These are phyloP conservation scores for Takifugu bimaculatus DNA, from an alignment of 2,113 vertebrate genomes.

Conservation along the genomic window DNA sequence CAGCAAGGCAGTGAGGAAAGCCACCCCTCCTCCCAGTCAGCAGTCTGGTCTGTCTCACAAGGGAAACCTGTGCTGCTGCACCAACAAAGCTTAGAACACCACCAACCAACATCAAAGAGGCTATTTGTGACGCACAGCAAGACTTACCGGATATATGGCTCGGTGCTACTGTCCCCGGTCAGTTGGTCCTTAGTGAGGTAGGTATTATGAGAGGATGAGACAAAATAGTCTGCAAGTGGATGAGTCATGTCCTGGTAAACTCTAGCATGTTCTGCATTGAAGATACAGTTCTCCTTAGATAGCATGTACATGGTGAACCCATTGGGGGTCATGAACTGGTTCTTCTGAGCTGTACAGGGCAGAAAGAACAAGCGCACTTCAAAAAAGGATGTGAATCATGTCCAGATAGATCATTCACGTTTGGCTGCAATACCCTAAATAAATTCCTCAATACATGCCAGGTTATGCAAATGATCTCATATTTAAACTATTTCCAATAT, in stretches of 20 bases:
- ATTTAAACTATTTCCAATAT: no score
- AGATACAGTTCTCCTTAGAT: constrained; percentile 82
- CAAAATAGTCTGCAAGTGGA: constrained; percentile 91
- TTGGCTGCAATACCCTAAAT: no score
- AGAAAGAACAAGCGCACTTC: constrained; percentile 28
- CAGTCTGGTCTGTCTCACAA: no score
- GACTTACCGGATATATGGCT: constrained; percentile 86
- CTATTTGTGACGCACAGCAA: background rate
- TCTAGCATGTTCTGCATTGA: constrained; percentile 76
- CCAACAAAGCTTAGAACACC: no score
- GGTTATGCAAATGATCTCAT: no score
- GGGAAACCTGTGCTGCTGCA: no score
- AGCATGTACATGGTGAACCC: constrained; percentile 96
- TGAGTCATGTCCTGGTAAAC: constrained; percentile 91
- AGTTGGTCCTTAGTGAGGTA: constrained; percentile 92
- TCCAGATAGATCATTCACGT: no score
- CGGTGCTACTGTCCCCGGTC: constrained; percentile 85
- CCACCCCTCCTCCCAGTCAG: no score
- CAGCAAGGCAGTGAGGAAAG: no score
- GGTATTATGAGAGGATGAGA: constrained; percentile 97
- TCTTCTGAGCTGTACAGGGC: constrained; percentile 79
- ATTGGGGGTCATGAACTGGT: constrained; percentile 89
- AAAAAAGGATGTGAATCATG: background rate
- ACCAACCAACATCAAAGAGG: no score
- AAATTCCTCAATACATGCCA: no score